Evolutionary conservation across 2,113 vertebrate genomes (phyloP).

Genomic region (Etia nguti): DNA sequence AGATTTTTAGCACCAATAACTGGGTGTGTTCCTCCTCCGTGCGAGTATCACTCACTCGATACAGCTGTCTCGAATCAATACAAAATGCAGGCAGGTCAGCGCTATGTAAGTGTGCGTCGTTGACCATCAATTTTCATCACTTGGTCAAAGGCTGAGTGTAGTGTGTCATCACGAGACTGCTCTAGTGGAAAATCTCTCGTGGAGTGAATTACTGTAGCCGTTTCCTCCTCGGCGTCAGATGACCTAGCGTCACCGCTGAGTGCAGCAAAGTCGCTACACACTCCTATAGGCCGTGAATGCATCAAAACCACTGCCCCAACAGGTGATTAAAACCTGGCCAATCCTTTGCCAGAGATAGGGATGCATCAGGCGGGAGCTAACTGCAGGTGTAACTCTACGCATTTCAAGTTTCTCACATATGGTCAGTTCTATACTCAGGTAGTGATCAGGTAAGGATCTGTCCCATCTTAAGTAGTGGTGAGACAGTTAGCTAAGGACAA

Average conservation of each 20-base stretch:
- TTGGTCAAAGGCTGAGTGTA: neutral
- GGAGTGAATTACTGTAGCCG: neutral
- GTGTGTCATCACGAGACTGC: neutral
- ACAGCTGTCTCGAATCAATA: too few species aligned
- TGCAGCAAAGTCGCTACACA: neutral
- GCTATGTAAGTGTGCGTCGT: too few species aligned
- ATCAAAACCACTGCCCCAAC: neutral
- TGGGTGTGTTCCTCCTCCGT: neutral
- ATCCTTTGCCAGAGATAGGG: neutral
- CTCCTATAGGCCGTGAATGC: neutral
- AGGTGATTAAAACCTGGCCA: neutral
- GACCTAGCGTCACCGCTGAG: too few species aligned
- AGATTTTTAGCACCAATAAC: neutral
- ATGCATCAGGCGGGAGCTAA: neutral
- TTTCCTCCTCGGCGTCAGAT: neutral
- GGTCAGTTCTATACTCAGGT: neutral
- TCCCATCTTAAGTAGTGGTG: neutral
- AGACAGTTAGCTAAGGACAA: neutral
- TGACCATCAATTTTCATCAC: neutral
- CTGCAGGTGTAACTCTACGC: neutral
- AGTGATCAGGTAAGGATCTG: neutral
- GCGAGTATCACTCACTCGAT: neutral
- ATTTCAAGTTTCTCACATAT: neutral
- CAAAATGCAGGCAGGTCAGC: too few species aligned
- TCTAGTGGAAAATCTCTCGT: neutral